Evolutionary conservation across 2,888 invertebrate species (phyloP).

Genomic region (Acleris emargana): DNA sequence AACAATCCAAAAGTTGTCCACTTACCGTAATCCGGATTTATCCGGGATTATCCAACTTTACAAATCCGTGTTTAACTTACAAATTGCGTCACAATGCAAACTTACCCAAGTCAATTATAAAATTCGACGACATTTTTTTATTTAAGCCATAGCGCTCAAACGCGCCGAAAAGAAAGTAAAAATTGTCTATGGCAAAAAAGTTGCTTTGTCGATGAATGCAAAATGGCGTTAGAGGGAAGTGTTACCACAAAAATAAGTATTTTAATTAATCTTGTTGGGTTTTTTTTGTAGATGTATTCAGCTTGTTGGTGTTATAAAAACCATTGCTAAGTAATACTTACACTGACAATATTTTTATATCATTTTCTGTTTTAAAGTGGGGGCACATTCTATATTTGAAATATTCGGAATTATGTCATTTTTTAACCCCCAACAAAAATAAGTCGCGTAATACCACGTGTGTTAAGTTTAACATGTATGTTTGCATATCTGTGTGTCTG

Average conservation of each 20-base stretch:
- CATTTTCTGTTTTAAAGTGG: no score
- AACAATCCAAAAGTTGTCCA: not conserved
- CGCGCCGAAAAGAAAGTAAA: not conserved
- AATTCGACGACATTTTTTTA: constrained; percentile 31
- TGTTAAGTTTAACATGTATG: no score
- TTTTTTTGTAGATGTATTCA: no score
- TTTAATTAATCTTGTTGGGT: no score
- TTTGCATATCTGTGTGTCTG: no score
- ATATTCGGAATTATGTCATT: no score
- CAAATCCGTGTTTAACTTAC: constrained; percentile 28
- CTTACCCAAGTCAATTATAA: constrained; percentile 43
- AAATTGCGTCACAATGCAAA: constrained; percentile 41
- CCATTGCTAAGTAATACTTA: no score
- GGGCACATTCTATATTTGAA: no score
- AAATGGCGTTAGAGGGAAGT: not conserved
- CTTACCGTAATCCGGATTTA: not conserved
- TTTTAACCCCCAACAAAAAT: no score
- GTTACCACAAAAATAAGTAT: not conserved
- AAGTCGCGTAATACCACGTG: no score
- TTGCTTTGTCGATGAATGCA: not conserved
- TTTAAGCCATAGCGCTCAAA: not conserved
- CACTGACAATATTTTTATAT: no score
- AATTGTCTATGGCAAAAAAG: not conserved
- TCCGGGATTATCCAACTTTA: not conserved
- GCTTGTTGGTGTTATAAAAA: no score